Evolutionary conservation across 2,797 vertebrate species (phyloP).

Genomic region (Sylvilagus floridanus): DNA sequence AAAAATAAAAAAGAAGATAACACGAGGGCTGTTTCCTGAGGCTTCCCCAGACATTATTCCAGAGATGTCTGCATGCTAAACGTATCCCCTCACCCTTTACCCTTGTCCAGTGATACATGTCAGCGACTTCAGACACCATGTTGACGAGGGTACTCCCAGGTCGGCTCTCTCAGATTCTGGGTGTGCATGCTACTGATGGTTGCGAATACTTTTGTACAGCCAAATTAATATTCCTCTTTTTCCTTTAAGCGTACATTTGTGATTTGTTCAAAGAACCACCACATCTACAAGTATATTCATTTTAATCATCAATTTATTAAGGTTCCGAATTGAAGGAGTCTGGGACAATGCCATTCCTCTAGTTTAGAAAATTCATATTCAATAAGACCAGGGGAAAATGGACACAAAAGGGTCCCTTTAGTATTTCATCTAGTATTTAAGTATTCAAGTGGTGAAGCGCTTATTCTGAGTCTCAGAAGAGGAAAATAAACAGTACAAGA

Average conservation of each 20-base stretch:
- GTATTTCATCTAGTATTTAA: constrained; percentile 32
- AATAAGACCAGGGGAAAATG: background rate
- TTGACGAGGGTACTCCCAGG: background rate
- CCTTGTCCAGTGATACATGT: background rate
- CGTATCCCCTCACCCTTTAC: background rate
- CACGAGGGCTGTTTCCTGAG: too few relatives aligned
- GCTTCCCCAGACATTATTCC: background rate
- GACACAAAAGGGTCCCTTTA: background rate
- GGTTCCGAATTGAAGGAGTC: background rate
- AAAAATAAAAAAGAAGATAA: too few relatives aligned
- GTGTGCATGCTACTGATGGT: rapidly evolving
- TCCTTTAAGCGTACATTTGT: background rate
- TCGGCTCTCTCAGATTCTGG: background rate
- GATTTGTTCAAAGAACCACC: background rate
- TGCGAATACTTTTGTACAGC: background rate
- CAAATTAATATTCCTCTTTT: constrained; percentile 14
- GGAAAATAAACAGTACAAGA: constrained; percentile 68
- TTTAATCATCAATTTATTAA: constrained; percentile 30
- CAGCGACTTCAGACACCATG: background rate
- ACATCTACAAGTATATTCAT: background rate
- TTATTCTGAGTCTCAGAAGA: constrained; percentile 59
- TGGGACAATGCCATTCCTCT: background rate
- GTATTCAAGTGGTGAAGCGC: constrained; percentile 9
- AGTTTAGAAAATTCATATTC: constrained; percentile 59
- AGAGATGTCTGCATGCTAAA: background rate